Base-by-base conservation (phyloP, 92 coral and sea anemone species). In the Zoanthus sansibaricus region DNA sequence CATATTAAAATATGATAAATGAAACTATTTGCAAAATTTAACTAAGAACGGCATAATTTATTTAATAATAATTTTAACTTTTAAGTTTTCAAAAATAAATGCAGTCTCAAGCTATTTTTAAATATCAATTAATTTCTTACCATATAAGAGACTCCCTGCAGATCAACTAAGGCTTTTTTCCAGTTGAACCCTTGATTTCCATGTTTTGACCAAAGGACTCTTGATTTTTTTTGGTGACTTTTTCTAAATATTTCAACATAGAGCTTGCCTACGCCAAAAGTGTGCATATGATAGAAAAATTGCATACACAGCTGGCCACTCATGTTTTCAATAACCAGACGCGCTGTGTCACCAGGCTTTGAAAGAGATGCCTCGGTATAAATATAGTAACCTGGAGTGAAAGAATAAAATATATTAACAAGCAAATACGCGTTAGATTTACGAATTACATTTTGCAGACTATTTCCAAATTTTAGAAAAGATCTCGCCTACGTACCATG, bases 211-310 rank as follows among this genome's bases (percentile, higher is more conserved):
- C 98, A 94, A 67, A 95, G 59, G 67, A 84, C 77, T 72, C 82
- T 86, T 80, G 71, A 75, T 12, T 76, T 67, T 51, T 78, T 83
- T 33, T 0, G 33, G 8, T 72, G 87, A 5, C 86, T n/a, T 48
- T 18, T 71, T 52, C 59, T 77, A 4, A 87, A 46, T 86, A 91
- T 89, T 78, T 89, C 86, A 18, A 97, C 76, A 25, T 52, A 87
- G 33, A 97, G 88, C 45, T 85, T 55, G 6, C 98, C 99, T 17
- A 92, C 87, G 14, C 96, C 93, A 16, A 61, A 73, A 12, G 96
- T 98, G 85, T 48, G 77, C 99, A 97, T 97, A 79, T 97, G 99
- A 78, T 92, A 97, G 90, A 93, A 90, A 72, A 97, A 94, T 25
- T 74, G 54, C 87, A 97, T 83, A 89, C 99, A 97, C 80, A 89